Conservation (phyloP, 1,140 invertebrate genomes). For the Drosophila athabasca region DNA sequence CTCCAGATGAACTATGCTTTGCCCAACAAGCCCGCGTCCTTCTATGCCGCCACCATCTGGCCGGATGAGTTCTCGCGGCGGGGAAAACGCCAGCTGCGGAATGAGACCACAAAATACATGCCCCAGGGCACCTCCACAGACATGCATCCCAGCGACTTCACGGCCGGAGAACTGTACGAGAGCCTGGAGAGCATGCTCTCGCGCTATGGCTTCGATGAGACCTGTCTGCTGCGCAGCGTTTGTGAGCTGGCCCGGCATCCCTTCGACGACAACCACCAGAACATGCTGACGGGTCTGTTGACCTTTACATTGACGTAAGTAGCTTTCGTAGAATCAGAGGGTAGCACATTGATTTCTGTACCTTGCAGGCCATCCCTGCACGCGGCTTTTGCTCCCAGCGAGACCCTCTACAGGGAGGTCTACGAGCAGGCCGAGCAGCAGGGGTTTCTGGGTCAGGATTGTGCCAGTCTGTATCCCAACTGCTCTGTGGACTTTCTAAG, state of each 20-base stretch:
- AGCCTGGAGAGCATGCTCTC: constrained; percentile 55
- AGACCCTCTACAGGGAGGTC: constrained; percentile 51
- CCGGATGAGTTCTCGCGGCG: constrained; percentile 53
- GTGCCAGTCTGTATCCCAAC: constrained; percentile 54
- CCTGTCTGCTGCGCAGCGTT: constrained; percentile 71
- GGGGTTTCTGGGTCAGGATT: constrained; percentile 62
- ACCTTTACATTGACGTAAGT: constrained; percentile 78
- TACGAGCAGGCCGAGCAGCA: constrained; percentile 71
- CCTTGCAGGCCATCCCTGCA: constrained; percentile 72
- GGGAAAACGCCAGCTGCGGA: constrained; percentile 37
- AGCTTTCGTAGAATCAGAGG: not conserved
- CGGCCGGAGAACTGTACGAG: constrained; percentile 74
- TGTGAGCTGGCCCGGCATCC: constrained; percentile 76
- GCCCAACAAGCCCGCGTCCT: constrained; percentile 46
- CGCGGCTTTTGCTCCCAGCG: constrained; percentile 62
- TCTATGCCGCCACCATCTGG: constrained; percentile 70
- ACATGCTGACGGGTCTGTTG: constrained; percentile 68
- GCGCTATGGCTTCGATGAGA: constrained; percentile 68
- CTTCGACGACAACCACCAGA: constrained; percentile 58
- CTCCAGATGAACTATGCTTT: constrained; percentile 71
- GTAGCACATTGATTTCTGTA: not conserved
- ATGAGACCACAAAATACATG: constrained; percentile 59
- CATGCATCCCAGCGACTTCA: constrained; percentile 68
- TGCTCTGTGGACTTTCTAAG: constrained; percentile 63
- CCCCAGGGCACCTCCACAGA: constrained; percentile 1